Evolutionary conservation across 2,113 vertebrate genomes (phyloP), one percentile per base, ranked within the genome.

Genomic region (Panthera leo): DNA sequence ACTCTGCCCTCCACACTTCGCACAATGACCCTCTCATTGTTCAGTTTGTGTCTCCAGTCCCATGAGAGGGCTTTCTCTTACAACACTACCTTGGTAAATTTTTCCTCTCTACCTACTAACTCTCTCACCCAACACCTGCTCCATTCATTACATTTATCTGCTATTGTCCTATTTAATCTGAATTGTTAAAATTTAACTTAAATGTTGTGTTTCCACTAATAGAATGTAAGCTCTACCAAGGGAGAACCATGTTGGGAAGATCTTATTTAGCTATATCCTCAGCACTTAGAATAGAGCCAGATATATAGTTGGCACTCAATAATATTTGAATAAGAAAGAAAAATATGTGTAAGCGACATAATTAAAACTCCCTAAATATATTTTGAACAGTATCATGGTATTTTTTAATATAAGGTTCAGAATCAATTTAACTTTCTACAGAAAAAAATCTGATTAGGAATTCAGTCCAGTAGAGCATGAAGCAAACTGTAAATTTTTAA

Each of bases 281-380:
- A 83, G 58, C 68, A 65, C 48, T 34, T 78, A 71, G 16, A 89
- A 14, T 3, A 91, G 48, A 76, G 13, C 39, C 45, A 70, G 16
- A 42, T 36, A 16, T 13, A 63, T 15, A 80, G 23, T 61, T 36
- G 34, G 3, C 34, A 83, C 36, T 85, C 10, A 42, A 58, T 85
- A 65, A 55, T 71, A 95, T 75, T 80, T 93, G 15, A 95, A 15
- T 88, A 84, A 63, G 29, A 61, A 94, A 65, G 23, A 91, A 84
- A 84, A 45, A 36, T 87, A 83, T 92, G 31, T 80, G 19, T 42
- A 31, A 55, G 75, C 45, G 9, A 76, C 14, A 63, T n/a, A 85
- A 76, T 76, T 68, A 76, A 89, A 95, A 63, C 15, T 53, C 15
- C 14, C 25, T n/a, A 76, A 83, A 61, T 92, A 36, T 51, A 23